Evolutionary conservation across 1,140 invertebrate species (phyloP), one percentile per base, ranked within the genome.

Genomic region (Trypoxylus dichotomus): DNA sequence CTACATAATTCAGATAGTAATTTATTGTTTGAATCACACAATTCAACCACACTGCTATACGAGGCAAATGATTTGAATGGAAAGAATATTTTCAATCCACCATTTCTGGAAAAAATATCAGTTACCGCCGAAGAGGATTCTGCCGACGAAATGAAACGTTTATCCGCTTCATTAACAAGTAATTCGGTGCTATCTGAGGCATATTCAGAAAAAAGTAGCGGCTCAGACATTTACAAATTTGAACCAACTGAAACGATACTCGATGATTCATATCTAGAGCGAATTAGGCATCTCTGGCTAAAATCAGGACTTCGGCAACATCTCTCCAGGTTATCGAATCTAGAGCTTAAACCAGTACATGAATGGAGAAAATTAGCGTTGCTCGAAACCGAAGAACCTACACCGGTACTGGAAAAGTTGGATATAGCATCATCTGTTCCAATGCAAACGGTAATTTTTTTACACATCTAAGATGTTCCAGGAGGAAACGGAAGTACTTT

Each of bases 241-340:
- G 24, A 63, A 63, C 60, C 60, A 24, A 27, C 19, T 7, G 60
- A 25, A 19, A 63, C 19, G 21, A 19, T 24, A 3, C 6, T 63
- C n/a, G 60, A 63, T 24, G 60, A 63, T 25, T 10, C 24, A 5
- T 63, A 63, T 24, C 19, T 63, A 21, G 60, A 63, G 21, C 60
- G 60, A 24, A 63, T 63, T 5, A 63, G 19, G 6, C 60, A 63
- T 27, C n/a, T 63, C 24, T 63, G 60, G 60, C 13, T 63, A 24
- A 63, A 63, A 63, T 63, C 60, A 13, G 60, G 60, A 63, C 60
- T 63, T 63, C 19, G 60, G n/a, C n/a, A 63, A 24, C 60, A 63
- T 63, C 1, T 63, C 19, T 63, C 60, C 3, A n/a, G 19, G 21
- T 63, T 63, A 27, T 63, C 60, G 1, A 63, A 63, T 63, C 19